Conservation (phyloP, 1,140 invertebrate species). For the Cylas formicarius region DNA sequence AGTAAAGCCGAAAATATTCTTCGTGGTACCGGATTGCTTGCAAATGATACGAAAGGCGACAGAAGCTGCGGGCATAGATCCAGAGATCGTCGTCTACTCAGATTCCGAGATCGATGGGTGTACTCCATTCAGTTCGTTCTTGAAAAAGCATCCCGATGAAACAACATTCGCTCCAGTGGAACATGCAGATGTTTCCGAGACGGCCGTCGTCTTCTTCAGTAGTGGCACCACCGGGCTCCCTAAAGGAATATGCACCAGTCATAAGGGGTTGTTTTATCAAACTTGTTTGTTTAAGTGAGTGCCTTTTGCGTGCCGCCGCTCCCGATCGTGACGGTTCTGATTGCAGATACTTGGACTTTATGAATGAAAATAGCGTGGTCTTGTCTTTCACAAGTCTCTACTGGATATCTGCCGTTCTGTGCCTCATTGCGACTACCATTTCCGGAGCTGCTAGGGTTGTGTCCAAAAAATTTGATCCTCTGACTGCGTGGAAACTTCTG, state of each 20-base stretch:
- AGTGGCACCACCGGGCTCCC: conserved; percentile 69
- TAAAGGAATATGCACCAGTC: conserved; percentile 64
- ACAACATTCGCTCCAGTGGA: conserved; percentile 26
- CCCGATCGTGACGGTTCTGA: no score
- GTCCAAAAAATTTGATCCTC: conserved; percentile 36
- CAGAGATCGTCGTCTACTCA: conserved; percentile 25
- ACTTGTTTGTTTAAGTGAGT: conserved; percentile 15
- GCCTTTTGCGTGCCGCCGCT: no score
- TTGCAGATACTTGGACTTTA: conserved; percentile 2
- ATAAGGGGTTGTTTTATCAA: conserved; percentile 36
- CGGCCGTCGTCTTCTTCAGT: conserved; percentile 43
- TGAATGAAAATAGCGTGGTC: conserved; percentile 3
- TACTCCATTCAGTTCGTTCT: conserved; percentile 21
- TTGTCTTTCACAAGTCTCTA: conserved; percentile 18
- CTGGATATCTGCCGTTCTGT: conserved; percentile 28
- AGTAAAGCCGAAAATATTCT: conserved; percentile 29
- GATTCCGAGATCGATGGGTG: conserved; percentile 9
- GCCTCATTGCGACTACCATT: conserved; percentile 25
- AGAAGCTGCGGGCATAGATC: conserved; percentile 13
- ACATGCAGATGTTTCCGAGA: conserved; percentile 28
- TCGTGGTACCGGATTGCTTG: conserved; percentile 28
- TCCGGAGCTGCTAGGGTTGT: conserved; percentile 33
- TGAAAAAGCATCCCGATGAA: conserved; percentile 19
- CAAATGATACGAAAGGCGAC: conserved; percentile 6
- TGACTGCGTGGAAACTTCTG: conserved; percentile 36